Evolutionary conservation across 2,113 vertebrate genomes (phyloP), one percentile per base, ranked within the genome.

Genomic region (Erythrocercus mccallii): DNA sequence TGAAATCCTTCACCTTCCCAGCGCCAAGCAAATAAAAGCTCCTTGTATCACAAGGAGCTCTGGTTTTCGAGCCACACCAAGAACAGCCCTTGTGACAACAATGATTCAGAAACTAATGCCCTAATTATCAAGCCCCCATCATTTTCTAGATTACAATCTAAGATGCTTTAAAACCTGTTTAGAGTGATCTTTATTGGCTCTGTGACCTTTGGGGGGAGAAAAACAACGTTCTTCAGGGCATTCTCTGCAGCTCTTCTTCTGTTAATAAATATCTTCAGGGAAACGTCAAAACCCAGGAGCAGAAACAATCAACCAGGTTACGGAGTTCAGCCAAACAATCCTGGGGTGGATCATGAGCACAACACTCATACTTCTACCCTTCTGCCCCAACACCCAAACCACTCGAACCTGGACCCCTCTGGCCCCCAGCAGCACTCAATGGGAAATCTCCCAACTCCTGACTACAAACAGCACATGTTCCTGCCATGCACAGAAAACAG

Each of bases 91-190:
- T 74, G 90, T 79, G 90, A 96, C 88, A 88, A 58, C 90, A 86
- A 23, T 90, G 90, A 93, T 68, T 96, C 92, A 96, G 90, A 93
- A 86, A 96, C 74, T 47, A 47, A 91, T 70, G 82, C 60, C 60
- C 86, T 92, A 92, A 96, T 93, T 95, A 96, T 72, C 25, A 1
- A 53, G 53, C 86, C 92, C 76, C 86, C 92, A 27, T 88, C 17
- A 69, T 95, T 90, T 77, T 95, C 94, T 51, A 94, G 93, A 94
- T 86, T 92, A 89, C 95, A 47, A 95, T 95, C 93, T 92, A 54
- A 88, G 80, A 81, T 90, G 76, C 69, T 96, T 93, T 83, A 64
- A 79, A 92, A 90, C 81, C 76, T 93, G 60, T 83, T 96, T 45
- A 83, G 78, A 91, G 61, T 8, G 21, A 93, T 83, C 69, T 86